Evolutionary conservation across 1,140 invertebrate genomes (phyloP), one percentile per base, ranked within the genome.

Genomic region (Hestina assimilis): DNA sequence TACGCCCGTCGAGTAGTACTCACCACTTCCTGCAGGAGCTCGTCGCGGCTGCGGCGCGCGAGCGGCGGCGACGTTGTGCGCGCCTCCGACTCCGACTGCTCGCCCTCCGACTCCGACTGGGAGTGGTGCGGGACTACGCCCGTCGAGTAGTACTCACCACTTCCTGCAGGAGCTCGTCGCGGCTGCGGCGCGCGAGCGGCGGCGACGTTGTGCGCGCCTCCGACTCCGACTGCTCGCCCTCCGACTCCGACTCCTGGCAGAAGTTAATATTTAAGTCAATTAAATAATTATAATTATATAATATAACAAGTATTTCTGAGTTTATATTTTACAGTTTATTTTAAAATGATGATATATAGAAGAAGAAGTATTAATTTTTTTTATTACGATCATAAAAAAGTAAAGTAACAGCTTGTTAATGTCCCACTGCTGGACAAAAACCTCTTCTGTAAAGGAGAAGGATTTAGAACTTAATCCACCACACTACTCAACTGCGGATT

Each of bases 1-100:
- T 8, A 26, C n/a, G 24, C 24, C 6, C 6, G 24, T 26, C 8
- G 24, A 28, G 8, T n/a, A 28, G 14, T 31, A 85, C 78, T 80
- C 68, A 92, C 91, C 75, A 91, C 77, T 82, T 91, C 90, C 69
- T 91, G 90, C 83, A 89, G 75, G 17, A 85, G 75, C 40, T 89
- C 88, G 24, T 26, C 20, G 23, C 28, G 26, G 15, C 14, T 14
- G 47, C 14, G 11, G 21, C 20, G 21, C 7, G 26, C 23, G 11
- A 9, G 21, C 1, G 14, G 19, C 26, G 35, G 20, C 5, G 53
- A 26, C 7, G 28, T 11, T 0, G 35, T 54, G 1, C 0, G 8
- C 8, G 41, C 51, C 17, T 59, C 55, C 5, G 35, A 51, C 2
- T 43, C 57, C 12, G 56, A 29, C 7, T 69, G 59, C 42, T 81